These are phyloP conservation scores for Campopleginae sp. DNA, from an alignment of 2,888 invertebrate genomes.

Conservation along the genomic window DNA sequence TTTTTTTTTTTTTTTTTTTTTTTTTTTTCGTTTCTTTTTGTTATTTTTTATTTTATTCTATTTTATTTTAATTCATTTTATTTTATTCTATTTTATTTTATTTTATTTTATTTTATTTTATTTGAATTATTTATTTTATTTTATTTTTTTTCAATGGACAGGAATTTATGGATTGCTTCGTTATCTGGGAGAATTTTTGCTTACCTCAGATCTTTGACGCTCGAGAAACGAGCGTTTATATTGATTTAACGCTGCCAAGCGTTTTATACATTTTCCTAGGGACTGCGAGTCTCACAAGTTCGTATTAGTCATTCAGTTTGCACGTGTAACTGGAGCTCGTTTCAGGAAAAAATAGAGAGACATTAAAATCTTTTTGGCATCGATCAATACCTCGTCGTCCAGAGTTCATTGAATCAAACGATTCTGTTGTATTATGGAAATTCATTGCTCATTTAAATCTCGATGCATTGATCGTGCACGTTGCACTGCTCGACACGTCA, in stretches of 20 bases:
- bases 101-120: too few species aligned
- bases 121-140: too few species aligned
- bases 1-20: neutral
- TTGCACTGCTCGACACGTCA: neutral
- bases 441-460: neutral
- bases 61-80: too few species aligned
- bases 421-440: neutral
- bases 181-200: neutral
- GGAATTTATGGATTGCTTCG: neutral
- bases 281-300: neutral
- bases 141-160: neutral
- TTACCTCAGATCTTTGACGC: neutral
- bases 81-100: too few species aligned
- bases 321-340: neutral
- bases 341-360: neutral
- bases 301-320: neutral
- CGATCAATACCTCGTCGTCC: slow-evolving; percentile 3
- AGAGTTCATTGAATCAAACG: neutral
- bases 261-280: neutral
- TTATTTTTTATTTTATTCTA: too few species aligned
- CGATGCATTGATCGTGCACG: neutral
- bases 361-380: neutral
- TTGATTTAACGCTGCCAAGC: slow-evolving; percentile 28
- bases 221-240: neutral
- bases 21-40: too few species aligned